Conservation (phyloP, 2,888 invertebrate species). For the Chloroclystis v-ata region DNA sequence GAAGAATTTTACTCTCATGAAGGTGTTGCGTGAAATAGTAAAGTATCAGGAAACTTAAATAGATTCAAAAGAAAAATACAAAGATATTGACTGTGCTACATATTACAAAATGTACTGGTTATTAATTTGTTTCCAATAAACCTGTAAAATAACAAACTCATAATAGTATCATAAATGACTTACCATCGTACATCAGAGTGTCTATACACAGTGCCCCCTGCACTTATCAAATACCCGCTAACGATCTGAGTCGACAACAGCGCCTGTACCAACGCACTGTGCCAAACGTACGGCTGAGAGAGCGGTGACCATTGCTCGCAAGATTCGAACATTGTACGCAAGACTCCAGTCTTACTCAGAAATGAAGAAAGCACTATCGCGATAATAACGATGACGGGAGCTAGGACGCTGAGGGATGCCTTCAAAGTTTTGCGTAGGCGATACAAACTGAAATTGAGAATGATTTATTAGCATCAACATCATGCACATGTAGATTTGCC, state of each 20-base stretch:
- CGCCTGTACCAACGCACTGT: constrained; percentile 80
- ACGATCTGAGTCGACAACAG: constrained; percentile 81
- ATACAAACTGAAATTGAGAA: constrained; percentile 61
- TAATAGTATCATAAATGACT: constrained; percentile 32
- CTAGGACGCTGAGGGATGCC: constrained; percentile 57
- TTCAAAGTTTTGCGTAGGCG: constrained; percentile 72
- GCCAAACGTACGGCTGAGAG: constrained; percentile 74
- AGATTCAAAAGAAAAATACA: no score
- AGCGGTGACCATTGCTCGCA: constrained; percentile 62
- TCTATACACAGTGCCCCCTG: constrained; percentile 80
- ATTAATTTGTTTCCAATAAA: no score
- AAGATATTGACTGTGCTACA: no score
- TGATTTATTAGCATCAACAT: background rate
- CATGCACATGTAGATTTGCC: no score
- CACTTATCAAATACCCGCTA: constrained; percentile 81
- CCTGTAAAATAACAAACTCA: no score
- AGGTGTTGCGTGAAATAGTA: no score
- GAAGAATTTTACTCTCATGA: no score
- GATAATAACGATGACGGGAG: constrained; percentile 53
- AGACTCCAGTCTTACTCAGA: constrained; percentile 49
- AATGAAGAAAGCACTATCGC: constrained; percentile 58
- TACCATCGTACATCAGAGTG: constrained; percentile 82
- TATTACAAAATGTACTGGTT: no score
- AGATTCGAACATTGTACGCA: constrained; percentile 57
- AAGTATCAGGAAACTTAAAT: no score